These are phyloP conservation scores for Prunella strophiata DNA, from an alignment of 2,797 vertebrate species.

Conservation along the genomic window DNA sequence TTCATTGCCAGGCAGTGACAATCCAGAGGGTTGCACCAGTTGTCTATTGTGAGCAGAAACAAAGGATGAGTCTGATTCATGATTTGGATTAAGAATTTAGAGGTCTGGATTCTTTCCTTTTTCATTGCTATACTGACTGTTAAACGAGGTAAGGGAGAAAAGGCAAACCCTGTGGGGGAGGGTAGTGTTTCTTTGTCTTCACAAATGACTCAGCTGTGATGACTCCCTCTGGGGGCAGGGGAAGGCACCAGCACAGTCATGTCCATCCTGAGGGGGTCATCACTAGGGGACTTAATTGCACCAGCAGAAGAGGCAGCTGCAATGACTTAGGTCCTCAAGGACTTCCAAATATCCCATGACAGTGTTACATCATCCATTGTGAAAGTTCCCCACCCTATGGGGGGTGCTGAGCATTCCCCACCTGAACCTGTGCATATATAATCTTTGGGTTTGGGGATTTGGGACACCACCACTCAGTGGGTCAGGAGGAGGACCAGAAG, in stretches of 20 bases:
- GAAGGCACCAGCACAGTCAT: neutral
- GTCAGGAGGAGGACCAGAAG: neutral
- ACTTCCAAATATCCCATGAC: neutral
- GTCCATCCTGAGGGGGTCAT: neutral
- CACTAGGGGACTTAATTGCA: neutral
- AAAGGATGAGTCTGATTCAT: neutral
- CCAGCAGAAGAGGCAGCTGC: neutral
- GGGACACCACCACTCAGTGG: neutral
- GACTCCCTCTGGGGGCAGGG: neutral
- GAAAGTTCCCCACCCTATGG: neutral
- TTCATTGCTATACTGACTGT: neutral
- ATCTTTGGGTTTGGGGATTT: neutral
- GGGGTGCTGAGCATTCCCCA: neutral
- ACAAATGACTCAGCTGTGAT: neutral
- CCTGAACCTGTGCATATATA: neutral
- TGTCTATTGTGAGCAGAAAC: neutral
- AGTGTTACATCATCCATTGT: neutral
- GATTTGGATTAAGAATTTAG: neutral
- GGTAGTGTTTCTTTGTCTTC: neutral
- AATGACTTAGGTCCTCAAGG: neutral
- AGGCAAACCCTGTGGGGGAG: neutral
- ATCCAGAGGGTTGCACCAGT: neutral
- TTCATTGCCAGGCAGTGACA: neutral
- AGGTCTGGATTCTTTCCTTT: neutral
- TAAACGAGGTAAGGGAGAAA: neutral